Percentiles rank a stretch among this genome's conserved stretches.
Evolutionary conservation across 2,797 vertebrate species (phyloP).

Genomic region (Moxostoma hubbsi): DNA sequence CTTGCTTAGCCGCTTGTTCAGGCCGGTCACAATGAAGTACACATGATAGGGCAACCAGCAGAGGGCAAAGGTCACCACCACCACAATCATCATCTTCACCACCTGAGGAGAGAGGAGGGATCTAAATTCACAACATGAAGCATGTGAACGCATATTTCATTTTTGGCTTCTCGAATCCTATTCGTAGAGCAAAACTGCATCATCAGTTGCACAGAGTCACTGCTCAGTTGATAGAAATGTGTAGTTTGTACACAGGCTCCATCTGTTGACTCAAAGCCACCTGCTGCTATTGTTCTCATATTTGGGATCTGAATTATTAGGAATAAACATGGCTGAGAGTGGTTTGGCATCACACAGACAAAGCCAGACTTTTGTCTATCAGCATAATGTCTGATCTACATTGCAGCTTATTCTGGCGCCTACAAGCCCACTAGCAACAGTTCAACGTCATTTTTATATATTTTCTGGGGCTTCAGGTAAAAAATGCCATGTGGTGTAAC

Average conservation of each 20-base stretch:
- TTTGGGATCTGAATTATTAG: no score
- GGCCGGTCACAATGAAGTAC: slow-evolving; percentile 84
- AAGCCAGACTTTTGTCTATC: no score
- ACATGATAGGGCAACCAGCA: slow-evolving; percentile 90
- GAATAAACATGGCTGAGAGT: no score
- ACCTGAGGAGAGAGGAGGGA: slow-evolving; percentile 74
- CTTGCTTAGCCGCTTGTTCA: slow-evolving; percentile 79
- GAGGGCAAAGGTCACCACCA: slow-evolving; percentile 86
- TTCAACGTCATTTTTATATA: no score
- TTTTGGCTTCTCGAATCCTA: not conserved
- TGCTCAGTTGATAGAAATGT: slow-evolving; percentile 12
- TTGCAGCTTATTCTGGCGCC: no score
- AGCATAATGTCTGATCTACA: no score
- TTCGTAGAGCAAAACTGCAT: not conserved
- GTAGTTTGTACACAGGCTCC: not conserved
- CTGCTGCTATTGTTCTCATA: not conserved
- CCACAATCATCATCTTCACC: slow-evolving; percentile 92
- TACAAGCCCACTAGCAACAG: no score
- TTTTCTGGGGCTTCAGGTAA: no score
- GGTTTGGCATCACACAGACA: no score
- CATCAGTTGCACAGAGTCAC: not conserved
- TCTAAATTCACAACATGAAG: slow-evolving; percentile 1
- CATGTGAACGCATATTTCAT: not conserved
- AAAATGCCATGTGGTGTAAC: no score
- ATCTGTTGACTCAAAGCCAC: slow-evolving; percentile 7